phyloP scores from a whole-genome alignment of 1,140 invertebrate species.

The Drosophila repleta region DNA sequence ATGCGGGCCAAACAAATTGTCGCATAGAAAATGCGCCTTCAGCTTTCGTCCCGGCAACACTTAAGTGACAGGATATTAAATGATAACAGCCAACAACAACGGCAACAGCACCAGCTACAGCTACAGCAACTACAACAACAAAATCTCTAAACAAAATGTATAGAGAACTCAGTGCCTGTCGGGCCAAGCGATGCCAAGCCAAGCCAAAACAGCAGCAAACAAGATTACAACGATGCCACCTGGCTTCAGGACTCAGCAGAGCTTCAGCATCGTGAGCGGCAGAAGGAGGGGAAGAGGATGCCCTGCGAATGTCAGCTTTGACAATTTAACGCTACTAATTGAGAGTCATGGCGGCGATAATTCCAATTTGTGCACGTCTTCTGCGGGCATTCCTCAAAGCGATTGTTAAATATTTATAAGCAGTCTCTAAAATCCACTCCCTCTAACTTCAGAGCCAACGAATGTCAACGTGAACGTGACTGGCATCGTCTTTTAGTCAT shows the following conservation, averaged over 20 bases:
- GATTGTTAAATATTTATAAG: slow-evolving; percentile 68
- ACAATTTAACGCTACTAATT: slow-evolving; percentile 80
- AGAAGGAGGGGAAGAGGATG: background rate
- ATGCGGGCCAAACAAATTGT: slow-evolving; percentile 33
- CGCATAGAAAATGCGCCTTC: slow-evolving; percentile 15
- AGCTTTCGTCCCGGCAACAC: slow-evolving; percentile 22
- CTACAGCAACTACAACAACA: slow-evolving; percentile 22
- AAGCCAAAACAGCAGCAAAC: slow-evolving; percentile 14
- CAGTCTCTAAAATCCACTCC: slow-evolving; percentile 29
- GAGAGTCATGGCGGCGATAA: slow-evolving; percentile 76
- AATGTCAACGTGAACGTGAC: slow-evolving; percentile 47
- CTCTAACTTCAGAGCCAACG: background rate
- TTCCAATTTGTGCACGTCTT: slow-evolving; percentile 75
- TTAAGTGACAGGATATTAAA: slow-evolving; percentile 65
- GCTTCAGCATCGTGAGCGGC: background rate
- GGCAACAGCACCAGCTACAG: slow-evolving; percentile 28
- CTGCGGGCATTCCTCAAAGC: slow-evolving; percentile 40
- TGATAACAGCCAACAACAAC: slow-evolving; percentile 45
- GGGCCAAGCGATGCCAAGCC: background rate
- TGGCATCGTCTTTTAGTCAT: slow-evolving; percentile 59
- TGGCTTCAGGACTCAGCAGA: background rate
- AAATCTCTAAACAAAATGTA: slow-evolving; percentile 20
- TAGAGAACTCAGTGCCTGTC: slow-evolving; percentile 24
- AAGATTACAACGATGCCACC: slow-evolving; percentile 28
- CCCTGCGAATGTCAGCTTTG: slow-evolving; percentile 40